A percentile compares a stretch with the other conserved stretches of the same genome.
These are phyloP conservation scores for Sarcophilus harrisii DNA, from an alignment of 2,797 vertebrate species.

Conservation along the genomic window DNA sequence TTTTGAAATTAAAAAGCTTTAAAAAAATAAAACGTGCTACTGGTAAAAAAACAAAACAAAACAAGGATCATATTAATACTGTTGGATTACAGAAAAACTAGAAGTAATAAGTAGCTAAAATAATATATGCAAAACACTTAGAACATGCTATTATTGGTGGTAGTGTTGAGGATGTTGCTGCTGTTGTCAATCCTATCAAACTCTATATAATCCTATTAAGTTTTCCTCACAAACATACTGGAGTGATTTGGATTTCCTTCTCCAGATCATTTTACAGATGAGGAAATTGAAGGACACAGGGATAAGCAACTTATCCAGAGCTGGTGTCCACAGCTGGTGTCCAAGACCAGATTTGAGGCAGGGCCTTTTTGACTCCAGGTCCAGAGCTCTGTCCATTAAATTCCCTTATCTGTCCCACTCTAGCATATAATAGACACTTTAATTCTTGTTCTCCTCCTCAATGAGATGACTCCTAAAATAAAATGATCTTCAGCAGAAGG, in stretches of 20 bases:
- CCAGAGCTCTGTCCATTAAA: neutral
- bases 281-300: neutral
- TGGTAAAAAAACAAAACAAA: neutral
- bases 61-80: neutral
- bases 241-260: neutral
- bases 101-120: neutral
- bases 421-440: neutral
- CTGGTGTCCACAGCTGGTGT: neutral
- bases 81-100: neutral
- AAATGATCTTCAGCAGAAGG: neutral
- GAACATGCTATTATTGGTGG: neutral
- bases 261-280: neutral
- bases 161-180: no score
- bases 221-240: neutral
- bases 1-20: no score
- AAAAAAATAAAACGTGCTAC: no score
- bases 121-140: neutral
- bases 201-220: neutral
- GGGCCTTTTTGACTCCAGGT: neutral
- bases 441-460: neutral
- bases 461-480: neutral
- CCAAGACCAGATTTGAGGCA: neutral
- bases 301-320: neutral
- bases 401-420: neutral
- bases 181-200: neutral